A percentile compares a stretch with the other conserved stretches of the same genome.
phyloP scores from a whole-genome alignment of 2,797 vertebrate species.

The Helostoma temminkii region DNA sequence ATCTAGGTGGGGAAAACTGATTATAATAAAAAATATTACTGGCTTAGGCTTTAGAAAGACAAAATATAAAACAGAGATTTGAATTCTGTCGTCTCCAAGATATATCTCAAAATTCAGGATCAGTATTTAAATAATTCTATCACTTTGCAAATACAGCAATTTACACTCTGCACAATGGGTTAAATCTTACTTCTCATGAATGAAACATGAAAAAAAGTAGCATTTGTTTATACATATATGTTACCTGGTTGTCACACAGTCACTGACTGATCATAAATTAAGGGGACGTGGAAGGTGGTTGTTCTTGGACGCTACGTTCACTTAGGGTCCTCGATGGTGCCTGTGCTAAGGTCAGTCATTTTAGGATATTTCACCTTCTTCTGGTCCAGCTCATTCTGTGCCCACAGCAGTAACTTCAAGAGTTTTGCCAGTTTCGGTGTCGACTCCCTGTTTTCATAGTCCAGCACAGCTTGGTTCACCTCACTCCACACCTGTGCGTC shows the following conservation, averaged over 20 bases:
- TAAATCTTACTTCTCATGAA: slow-evolving; percentile 66
- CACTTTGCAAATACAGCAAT: slow-evolving; percentile 77
- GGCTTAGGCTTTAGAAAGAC: slow-evolving; percentile 54
- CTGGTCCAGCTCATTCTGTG: slow-evolving; percentile 97
- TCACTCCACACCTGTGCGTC: slow-evolving; percentile 94
- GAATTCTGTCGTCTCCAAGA: slow-evolving; percentile 47
- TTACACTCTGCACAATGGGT: slow-evolving; percentile 77
- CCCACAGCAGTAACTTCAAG: slow-evolving; percentile 96
- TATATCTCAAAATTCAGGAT: slow-evolving; percentile 55
- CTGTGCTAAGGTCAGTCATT: slow-evolving; percentile 98
- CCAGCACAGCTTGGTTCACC: slow-evolving; percentile 96
- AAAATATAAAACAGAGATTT: slow-evolving; percentile 69
- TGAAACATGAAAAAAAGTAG: slow-evolving; percentile 64
- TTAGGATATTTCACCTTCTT: slow-evolving; percentile 99
- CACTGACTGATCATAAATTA: slow-evolving; percentile 86
- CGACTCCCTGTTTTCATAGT: slow-evolving; percentile 96
- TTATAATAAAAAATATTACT: slow-evolving; percentile 66
- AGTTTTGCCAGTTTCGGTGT: slow-evolving; percentile 98
- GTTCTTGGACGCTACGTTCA: slow-evolving; percentile 76
- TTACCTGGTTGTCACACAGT: slow-evolving; percentile 83
- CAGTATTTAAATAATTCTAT: slow-evolving; percentile 56
- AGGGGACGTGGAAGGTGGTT: slow-evolving; percentile 58
- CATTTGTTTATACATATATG: slow-evolving; percentile 75
- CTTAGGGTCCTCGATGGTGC: slow-evolving; percentile 96
- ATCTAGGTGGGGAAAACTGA: slow-evolving; percentile 19